These are phyloP conservation scores for Elanoides forficatus DNA, from an alignment of 2,113 vertebrate species.

Conservation along the genomic window DNA sequence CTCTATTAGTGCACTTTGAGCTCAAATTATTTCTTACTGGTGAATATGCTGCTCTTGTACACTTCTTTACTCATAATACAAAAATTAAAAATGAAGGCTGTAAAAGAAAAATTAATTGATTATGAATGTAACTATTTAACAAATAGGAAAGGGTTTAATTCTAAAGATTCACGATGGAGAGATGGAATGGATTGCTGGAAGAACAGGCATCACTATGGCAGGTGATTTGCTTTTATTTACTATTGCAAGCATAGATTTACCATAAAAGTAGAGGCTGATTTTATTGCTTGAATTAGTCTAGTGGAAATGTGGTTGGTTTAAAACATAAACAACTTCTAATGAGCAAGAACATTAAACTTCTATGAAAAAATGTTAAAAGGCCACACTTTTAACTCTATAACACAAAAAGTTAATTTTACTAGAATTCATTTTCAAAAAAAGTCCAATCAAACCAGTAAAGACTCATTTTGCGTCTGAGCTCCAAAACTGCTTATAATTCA, in stretches of 20 bases:
- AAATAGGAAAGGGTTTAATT: not conserved
- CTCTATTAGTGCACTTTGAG: not conserved
- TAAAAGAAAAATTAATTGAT: not conserved
- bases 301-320: not conserved
- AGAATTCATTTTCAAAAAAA: not conserved
- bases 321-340: not conserved
- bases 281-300: not conserved
- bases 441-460: not conserved
- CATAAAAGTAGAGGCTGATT: not conserved
- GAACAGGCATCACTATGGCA: not conserved
- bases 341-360: not conserved
- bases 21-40: not conserved
- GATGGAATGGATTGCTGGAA: not conserved
- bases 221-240: slow-evolving; percentile 16
- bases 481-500: not conserved
- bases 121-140: not conserved
- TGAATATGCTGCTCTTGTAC: not conserved
- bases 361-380: not conserved
- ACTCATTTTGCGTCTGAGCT: not conserved
- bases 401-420: not conserved
- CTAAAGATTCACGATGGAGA: not conserved
- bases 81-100: not conserved
- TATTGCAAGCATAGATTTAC: not conserved
- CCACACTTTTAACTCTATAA: not conserved
- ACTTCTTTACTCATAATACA: not conserved